Conservation (phyloP, 1,140 invertebrate species). For the Monomorium pharaonis region DNA sequence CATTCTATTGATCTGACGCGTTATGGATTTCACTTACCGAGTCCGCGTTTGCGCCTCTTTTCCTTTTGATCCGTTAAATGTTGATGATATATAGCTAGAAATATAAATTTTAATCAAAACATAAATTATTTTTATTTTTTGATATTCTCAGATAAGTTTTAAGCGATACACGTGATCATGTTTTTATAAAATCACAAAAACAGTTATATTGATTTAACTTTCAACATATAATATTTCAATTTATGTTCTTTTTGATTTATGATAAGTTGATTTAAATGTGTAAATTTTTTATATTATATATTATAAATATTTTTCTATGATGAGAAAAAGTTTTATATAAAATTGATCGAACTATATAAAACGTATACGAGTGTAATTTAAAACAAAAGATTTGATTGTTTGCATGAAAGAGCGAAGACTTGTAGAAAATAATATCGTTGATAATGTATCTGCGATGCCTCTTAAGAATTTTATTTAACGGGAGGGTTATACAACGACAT, state of each 20-base stretch:
- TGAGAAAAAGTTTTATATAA: not conserved
- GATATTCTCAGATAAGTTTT: not conserved
- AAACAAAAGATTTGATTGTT: not conserved
- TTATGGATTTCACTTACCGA: constrained; percentile 15
- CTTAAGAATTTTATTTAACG: constrained; percentile 71
- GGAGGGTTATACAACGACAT: constrained; percentile 49
- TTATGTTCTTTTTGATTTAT: not conserved
- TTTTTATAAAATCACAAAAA: not conserved
- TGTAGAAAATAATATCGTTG: constrained; percentile 59
- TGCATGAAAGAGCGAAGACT: not conserved
- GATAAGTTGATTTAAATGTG: too few relatives aligned
- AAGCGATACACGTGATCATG: not conserved
- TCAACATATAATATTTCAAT: too few relatives aligned
- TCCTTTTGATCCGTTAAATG: not conserved
- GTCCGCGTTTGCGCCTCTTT: not conserved
- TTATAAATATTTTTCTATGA: too few relatives aligned
- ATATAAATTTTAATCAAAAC: not conserved
- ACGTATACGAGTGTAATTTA: not conserved
- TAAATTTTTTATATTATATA: too few relatives aligned
- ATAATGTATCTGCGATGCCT: constrained; percentile 55
- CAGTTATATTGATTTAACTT: too few relatives aligned
- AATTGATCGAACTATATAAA: not conserved
- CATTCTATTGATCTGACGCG: not conserved
- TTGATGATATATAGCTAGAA: not conserved
- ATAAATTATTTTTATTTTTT: not conserved